Conservation (phyloP, 1,140 invertebrate genomes). For the Sminthurides bifidus region DNA sequence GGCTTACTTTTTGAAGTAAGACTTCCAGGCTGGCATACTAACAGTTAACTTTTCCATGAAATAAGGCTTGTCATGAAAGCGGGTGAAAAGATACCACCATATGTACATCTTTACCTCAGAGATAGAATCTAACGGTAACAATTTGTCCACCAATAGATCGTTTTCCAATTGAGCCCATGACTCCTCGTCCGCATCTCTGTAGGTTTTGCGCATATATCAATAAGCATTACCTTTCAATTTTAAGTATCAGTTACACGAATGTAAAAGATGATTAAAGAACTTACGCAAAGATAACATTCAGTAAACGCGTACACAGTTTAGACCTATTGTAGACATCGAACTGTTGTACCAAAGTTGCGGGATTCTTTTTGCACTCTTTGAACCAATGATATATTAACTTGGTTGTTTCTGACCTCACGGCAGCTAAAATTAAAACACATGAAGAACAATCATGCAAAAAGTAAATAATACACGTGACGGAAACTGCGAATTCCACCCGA, state of each 20-base stretch:
- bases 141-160: background rate
- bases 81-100: constrained; percentile 2
- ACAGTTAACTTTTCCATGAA: background rate
- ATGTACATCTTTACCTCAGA: background rate
- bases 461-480: too few relatives aligned
- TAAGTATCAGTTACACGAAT: too few relatives aligned
- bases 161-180: background rate
- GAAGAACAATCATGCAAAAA: background rate
- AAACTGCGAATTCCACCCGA: too few relatives aligned
- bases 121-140: background rate
- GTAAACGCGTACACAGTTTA: background rate
- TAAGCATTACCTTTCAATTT: too few relatives aligned
- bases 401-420: background rate
- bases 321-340: constrained; percentile 2
- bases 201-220: too few relatives aligned
- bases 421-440: background rate
- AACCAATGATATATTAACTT: constrained; percentile 4
- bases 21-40: too few relatives aligned
- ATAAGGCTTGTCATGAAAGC: background rate
- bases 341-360: background rate
- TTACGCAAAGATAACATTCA: background rate
- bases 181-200: background rate
- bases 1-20: too few relatives aligned
- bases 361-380: background rate
- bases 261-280: too few relatives aligned